Base-by-base conservation (phyloP, 2,888 invertebrate species). In the Timema podura region DNA sequence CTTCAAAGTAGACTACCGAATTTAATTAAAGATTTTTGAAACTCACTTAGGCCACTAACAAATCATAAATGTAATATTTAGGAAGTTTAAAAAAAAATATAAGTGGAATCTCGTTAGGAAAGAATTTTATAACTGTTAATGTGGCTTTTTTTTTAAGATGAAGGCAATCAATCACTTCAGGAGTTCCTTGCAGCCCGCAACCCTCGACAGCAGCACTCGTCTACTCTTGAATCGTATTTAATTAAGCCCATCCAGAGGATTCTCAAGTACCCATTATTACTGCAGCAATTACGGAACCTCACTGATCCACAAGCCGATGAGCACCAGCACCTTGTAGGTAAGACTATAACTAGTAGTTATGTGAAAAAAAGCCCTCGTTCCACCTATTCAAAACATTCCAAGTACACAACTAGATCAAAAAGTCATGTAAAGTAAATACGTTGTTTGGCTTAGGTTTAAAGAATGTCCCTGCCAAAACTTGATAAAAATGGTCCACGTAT, bases 171-270 rank as follows among this genome's bases (percentile, higher is more conserved):
- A 83, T 94, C 93, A 74, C 87, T 98, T 80, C 95, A 96, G 85
- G 95, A 96, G 85, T 97, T 98, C 83, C 88, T 98, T 78, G 89
- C 91, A 74, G 92, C 96, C 72, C 88, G 96, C 81, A 98, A 98
- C 86, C 96, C 96, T 72, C 92, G 94, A 79, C 96, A 96, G 82
- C 96, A 98, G 83, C 97, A 98, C 83, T 96, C 96, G 73, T 94
- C 94, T 77, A 97, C 97, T 46, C 85, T 98, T 81, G 97, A 98
- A 83, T 98, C 97, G 68, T 98, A 96, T 87, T 88, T 98, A 83
- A 98, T 98, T 81, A 98, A 98, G 84, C 98, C 98, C 73, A 98
- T 98, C 81, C 98, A 98, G 83, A 89, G 98, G 84, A 97, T 98
- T 85, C 89, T 98, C 76, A 97, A 98, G 83, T 98, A 98, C 86